phyloP scores from a whole-genome alignment of 2,113 vertebrate species.

The Hemichromis elongatus region DNA sequence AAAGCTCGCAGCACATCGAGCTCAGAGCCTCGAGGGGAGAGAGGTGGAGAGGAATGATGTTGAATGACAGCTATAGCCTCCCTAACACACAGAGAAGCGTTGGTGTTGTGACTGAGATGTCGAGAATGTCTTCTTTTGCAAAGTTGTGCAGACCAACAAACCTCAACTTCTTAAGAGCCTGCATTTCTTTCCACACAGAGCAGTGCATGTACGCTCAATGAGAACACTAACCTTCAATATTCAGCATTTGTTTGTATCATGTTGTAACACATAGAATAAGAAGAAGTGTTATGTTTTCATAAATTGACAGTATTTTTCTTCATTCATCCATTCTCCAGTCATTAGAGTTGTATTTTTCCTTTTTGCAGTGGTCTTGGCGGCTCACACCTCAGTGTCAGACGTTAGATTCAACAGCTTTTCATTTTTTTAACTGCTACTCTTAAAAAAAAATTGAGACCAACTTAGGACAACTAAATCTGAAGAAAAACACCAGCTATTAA shows the following conservation, averaged over 20 bases:
- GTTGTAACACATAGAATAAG: neutral
- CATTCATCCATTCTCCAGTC: neutral
- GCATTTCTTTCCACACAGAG: constrained; percentile 20
- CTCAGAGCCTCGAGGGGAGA: constrained; percentile 11
- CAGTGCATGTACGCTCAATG: neutral
- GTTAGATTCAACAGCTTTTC: neutral
- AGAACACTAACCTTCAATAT: neutral
- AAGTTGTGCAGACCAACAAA: neutral
- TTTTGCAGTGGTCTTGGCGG: rapidly evolving
- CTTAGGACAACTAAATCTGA: neutral
- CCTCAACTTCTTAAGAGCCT: neutral
- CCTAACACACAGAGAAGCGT: constrained; percentile 14
- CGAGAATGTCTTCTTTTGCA: constrained; percentile 10
- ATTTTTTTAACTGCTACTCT: neutral
- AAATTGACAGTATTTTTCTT: neutral
- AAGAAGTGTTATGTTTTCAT: neutral
- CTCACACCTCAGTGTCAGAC: rapidly evolving
- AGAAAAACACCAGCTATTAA: neutral
- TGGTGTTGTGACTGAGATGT: constrained; percentile 17
- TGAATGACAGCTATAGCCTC: constrained; percentile 28
- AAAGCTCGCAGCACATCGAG: constrained; percentile 1
- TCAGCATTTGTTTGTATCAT: neutral
- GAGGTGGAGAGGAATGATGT: constrained; percentile 13
- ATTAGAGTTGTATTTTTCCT: neutral
- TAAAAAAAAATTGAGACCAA: neutral